A percentile compares a stretch with the other conserved stretches of the same genome.
Evolutionary conservation across 2,113 vertebrate genomes (phyloP).

Genomic region (Condylura cristata): DNA sequence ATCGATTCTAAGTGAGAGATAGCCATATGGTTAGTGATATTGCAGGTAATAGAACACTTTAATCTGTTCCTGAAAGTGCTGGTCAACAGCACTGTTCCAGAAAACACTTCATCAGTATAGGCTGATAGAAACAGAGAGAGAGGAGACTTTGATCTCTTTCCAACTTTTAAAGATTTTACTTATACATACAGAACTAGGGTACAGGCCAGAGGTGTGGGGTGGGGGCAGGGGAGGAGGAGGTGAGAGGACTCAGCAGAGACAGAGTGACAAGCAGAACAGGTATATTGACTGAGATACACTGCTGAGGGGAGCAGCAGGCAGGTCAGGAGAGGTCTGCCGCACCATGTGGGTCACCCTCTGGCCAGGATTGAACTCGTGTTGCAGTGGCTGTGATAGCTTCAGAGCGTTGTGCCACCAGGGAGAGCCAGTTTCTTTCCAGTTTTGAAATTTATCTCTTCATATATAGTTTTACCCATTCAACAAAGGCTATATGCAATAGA

Average conservation of each 20-base stretch:
- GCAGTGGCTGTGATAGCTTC: too few relatives aligned
- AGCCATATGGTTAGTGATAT: neutral
- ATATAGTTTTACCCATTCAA: neutral
- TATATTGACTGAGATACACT: too few relatives aligned
- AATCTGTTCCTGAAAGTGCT: neutral
- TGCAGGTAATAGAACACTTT: neutral
- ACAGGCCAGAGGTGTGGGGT: too few relatives aligned
- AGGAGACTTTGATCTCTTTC: neutral
- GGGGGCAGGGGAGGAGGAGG: too few relatives aligned
- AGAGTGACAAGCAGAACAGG: too few relatives aligned
- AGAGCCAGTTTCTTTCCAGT: neutral
- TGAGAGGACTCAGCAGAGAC: too few relatives aligned
- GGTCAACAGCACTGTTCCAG: neutral
- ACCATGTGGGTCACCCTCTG: too few relatives aligned
- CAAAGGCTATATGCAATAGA: neutral
- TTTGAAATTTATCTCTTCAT: conserved; percentile 6
- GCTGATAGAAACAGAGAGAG: neutral
- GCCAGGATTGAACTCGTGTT: too few relatives aligned
- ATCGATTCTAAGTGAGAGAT: neutral
- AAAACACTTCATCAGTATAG: neutral
- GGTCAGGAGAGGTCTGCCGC: too few relatives aligned
- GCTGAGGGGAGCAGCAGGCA: too few relatives aligned
- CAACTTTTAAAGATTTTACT: neutral
- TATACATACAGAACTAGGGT: too few relatives aligned
- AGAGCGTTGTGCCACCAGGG: too few relatives aligned